A percentile compares a stretch with the other conserved stretches of the same genome.
Conservation (phyloP, 2,113 vertebrate genomes). For the Rhombomys opimus region DNA sequence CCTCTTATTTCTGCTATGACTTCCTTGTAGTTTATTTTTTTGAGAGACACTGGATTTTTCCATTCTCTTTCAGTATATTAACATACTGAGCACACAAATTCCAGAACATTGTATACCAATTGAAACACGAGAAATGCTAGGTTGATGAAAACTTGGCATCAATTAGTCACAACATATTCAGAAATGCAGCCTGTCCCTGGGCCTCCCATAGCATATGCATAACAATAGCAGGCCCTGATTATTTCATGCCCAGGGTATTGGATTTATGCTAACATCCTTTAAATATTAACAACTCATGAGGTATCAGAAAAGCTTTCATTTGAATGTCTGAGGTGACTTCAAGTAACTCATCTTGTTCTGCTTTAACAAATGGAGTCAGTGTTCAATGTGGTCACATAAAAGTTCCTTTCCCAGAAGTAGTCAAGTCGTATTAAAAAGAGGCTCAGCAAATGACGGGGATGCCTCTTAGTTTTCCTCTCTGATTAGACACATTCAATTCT, state of each 20-base stretch:
- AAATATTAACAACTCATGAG: slow-evolving; percentile 81
- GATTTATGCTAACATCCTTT: slow-evolving; percentile 76
- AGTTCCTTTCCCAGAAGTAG: slow-evolving; percentile 81
- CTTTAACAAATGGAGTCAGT: slow-evolving; percentile 56
- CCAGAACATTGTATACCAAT: slow-evolving; percentile 66
- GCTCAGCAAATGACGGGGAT: slow-evolving; percentile 81
- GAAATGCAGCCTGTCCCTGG: slow-evolving; percentile 70
- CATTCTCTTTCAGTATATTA: slow-evolving; percentile 64
- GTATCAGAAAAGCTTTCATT: slow-evolving; percentile 65
- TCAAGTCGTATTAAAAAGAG: slow-evolving; percentile 78
- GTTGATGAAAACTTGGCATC: slow-evolving; percentile 80
- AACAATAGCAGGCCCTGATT: slow-evolving; percentile 76
- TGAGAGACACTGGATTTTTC: slow-evolving; percentile 44
- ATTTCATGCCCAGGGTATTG: slow-evolving; percentile 62
- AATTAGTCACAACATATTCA: slow-evolving; percentile 80
- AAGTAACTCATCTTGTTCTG: slow-evolving; percentile 70
- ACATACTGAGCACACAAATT: slow-evolving; percentile 75
- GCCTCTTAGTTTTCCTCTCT: slow-evolving; percentile 84
- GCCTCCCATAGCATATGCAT: slow-evolving; percentile 71
- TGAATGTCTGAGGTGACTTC: slow-evolving; percentile 76
- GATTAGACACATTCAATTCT: slow-evolving; percentile 87
- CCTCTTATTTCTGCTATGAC: not conserved
- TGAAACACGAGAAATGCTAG: slow-evolving; percentile 81
- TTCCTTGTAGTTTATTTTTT: slow-evolving; percentile 14
- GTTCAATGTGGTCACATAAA: slow-evolving; percentile 75